Evolutionary conservation across 2,888 invertebrate species (phyloP).

Genomic region (Catocala nupta): DNA sequence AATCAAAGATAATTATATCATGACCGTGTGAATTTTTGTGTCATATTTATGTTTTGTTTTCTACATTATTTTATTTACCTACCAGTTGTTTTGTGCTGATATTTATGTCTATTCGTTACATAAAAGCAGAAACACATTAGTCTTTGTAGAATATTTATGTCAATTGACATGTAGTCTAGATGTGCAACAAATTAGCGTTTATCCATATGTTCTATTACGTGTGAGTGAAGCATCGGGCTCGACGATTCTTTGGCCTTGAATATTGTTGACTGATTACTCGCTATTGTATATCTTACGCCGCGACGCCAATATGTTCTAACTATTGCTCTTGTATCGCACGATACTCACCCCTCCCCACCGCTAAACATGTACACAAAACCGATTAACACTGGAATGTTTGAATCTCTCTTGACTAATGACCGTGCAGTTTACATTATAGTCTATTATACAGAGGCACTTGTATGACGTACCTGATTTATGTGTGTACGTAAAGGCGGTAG

Average conservation of each 20-base stretch:
- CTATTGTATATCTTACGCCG: constrained; percentile 63
- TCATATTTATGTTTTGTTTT: neutral
- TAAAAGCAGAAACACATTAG: neutral
- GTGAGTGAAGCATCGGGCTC: constrained; percentile 38
- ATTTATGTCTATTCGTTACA: neutral
- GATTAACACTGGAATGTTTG: constrained; percentile 63
- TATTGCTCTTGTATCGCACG: constrained; percentile 51
- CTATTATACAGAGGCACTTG: constrained; percentile 56
- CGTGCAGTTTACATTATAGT: constrained; percentile 61
- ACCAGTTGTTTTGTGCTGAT: too few species aligned
- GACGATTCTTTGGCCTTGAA: constrained; percentile 63
- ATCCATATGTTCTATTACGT: constrained; percentile 36
- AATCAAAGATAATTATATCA: neutral
- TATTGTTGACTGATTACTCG: constrained; percentile 77
- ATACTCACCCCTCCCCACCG: constrained; percentile 60
- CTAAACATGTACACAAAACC: constrained; percentile 57
- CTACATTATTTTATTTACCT: neutral
- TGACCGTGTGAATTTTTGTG: neutral
- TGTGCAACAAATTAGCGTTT: constrained; percentile 41
- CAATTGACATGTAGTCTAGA: constrained; percentile 30
- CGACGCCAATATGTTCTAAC: constrained; percentile 48
- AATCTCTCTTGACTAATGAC: constrained; percentile 61
- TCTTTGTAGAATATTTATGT: constrained; percentile 7
- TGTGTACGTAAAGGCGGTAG: constrained; percentile 51
- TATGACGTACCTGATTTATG: constrained; percentile 49